Base-by-base conservation (phyloP, 2,797 vertebrate species). In the Fistularia tabacaria region DNA sequence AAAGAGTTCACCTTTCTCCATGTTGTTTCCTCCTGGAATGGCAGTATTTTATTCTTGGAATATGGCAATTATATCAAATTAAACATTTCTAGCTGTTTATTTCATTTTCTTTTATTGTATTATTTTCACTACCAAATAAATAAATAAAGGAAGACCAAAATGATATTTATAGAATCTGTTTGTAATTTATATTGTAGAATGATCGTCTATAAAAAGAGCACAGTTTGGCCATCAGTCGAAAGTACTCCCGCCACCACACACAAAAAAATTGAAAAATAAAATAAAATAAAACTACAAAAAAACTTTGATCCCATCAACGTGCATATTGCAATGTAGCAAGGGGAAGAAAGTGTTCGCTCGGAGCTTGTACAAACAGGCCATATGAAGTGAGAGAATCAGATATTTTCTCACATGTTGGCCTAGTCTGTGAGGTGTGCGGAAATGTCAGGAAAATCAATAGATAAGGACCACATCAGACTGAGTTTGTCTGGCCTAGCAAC, bases 391-490 rank as follows among this genome's bases (percentile, higher is more conserved):
- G 84, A 84, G 80, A 82, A 84, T 86, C 87, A 76, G 84, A 89
- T 87, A 88, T 90, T 87, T 90, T 87, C 87, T 88, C 88, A 87
- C 84, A 88, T 84, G 86, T 87, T 87, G 86, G 86, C 82, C 85
- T 83, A 84, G 85, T 88, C 85, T 90, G 87, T 86, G 88, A 89
- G 87, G 88, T 89, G 86, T 78, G 84, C 83, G 81, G 87, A 89
- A 89, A 89, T 90, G 88, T 90, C 88, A 90, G 78, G 78, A 85
- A 90, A 90, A 90, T 90, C 88, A 81, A 90, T 90, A 87, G 86
- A 88, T 88, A 89, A 90, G 87, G 85, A 90, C 85, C 85, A 88
- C 85, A 89, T 90, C 87, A 89, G 86, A 86, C 87, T 54, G 64
- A 79, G 82, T 86, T 88, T 83, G 88, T 89, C 88, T 88, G 87